phyloP scores from a whole-genome alignment of 2,113 vertebrate genomes.

The Puma concolor region DNA sequence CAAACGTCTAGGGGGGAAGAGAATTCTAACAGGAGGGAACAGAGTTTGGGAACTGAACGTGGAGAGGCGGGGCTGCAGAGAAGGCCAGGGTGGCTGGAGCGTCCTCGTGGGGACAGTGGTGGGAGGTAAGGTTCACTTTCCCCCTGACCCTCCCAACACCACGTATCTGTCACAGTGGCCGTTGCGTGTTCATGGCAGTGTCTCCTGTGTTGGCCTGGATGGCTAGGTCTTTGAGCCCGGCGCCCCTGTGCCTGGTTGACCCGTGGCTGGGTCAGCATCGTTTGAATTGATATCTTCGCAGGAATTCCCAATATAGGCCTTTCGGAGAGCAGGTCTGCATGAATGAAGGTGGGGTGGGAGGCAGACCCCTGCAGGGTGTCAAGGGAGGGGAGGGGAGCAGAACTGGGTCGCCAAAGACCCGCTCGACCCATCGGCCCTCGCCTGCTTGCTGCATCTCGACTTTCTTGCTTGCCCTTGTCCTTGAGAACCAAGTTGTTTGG shows the following conservation, averaged over 20 bases:
- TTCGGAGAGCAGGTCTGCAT: background rate
- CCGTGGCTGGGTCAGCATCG: rapidly evolving
- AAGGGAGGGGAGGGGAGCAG: background rate
- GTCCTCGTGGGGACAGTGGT: rapidly evolving
- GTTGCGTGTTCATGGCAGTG: rapidly evolving
- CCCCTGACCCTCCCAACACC: rapidly evolving
- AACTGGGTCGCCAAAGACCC: rapidly evolving
- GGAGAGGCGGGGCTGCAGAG: background rate
- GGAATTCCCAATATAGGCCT: background rate
- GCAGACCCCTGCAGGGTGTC: background rate
- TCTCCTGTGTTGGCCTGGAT: background rate
- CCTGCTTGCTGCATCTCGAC: rapidly evolving
- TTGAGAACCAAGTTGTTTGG: slow-evolving; percentile 18
- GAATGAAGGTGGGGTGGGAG: background rate
- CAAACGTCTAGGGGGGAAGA: background rate
- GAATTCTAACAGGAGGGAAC: background rate
- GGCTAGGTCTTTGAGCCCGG: rapidly evolving
- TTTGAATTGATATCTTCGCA: background rate
- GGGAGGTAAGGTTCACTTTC: background rate
- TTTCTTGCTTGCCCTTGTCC: background rate
- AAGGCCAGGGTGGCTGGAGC: background rate
- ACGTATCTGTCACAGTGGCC: rapidly evolving
- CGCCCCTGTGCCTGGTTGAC: background rate
- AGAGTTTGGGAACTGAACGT: background rate
- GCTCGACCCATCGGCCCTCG: rapidly evolving